Conservation (phyloP, 2,113 vertebrate genomes). For the Gopherus flavomarginatus region DNA sequence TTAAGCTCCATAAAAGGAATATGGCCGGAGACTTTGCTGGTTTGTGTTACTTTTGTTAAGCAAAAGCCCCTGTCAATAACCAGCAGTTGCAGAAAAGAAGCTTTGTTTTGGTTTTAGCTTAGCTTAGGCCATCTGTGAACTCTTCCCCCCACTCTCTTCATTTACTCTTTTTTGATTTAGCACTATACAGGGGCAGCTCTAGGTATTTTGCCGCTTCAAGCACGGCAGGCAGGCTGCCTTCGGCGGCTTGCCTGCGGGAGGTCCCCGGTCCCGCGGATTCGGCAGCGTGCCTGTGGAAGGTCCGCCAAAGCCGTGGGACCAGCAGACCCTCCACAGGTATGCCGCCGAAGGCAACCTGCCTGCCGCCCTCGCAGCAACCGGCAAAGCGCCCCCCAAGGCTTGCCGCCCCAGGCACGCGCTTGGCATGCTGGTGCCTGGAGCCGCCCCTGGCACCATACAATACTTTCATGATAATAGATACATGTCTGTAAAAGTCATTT, state of each 20-base stretch:
- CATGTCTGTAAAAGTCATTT: background rate
- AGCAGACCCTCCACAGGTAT: too few species aligned
- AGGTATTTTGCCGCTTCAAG: too few species aligned
- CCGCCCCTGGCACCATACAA: background rate
- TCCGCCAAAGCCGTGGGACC: too few species aligned
- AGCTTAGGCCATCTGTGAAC: background rate
- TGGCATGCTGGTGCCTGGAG: too few species aligned
- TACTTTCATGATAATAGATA: background rate
- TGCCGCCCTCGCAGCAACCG: too few species aligned
- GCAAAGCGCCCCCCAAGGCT: too few species aligned
- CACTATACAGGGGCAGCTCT: background rate
- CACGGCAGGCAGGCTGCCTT: too few species aligned
- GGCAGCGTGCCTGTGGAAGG: too few species aligned
- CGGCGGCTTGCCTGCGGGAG: too few species aligned
- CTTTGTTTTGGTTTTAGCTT: background rate
- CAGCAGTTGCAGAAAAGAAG: background rate
- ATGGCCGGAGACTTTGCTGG: background rate
- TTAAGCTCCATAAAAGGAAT: background rate
- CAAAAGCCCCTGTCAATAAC: background rate
- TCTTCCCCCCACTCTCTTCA: background rate
- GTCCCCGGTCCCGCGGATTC: too few species aligned
- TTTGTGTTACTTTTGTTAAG: background rate
- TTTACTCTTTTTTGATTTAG: background rate
- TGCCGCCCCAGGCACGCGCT: too few species aligned
- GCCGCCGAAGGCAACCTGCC: too few species aligned